Evolutionary conservation across 2,113 vertebrate species (phyloP).

Genomic region (Aviceda subcristata): DNA sequence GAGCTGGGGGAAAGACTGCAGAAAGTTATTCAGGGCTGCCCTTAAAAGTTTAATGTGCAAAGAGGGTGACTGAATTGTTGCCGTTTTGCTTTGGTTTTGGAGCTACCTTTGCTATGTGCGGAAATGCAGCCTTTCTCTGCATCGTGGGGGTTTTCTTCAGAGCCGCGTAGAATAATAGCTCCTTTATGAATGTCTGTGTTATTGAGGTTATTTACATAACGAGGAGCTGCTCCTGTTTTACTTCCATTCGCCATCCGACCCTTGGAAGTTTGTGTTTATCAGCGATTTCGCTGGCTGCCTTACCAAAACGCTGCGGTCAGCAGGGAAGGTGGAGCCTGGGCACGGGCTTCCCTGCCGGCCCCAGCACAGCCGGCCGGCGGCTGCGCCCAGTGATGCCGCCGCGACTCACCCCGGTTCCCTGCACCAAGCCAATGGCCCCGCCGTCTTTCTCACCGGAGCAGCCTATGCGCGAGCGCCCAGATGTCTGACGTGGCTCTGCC

Average conservation of each 20-base stretch:
- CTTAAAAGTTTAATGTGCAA: not conserved
- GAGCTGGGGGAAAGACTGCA: not conserved
- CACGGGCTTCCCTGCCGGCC: not conserved
- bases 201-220: slow-evolving; percentile 20
- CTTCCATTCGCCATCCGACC: not conserved
- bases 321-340: not conserved
- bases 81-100: not conserved
- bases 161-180: not conserved
- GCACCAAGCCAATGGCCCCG: not conserved
- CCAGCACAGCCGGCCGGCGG: not conserved
- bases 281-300: not conserved
- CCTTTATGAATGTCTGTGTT: not conserved
- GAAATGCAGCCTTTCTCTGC: not conserved
- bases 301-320: not conserved
- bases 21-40: not conserved
- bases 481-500: not conserved
- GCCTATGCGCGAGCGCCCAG: not conserved
- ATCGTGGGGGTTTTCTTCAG: not conserved
- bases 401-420: not conserved
- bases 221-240: not conserved
- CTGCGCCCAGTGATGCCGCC: not conserved
- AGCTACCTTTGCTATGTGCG: not conserved
- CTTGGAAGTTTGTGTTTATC: not conserved
- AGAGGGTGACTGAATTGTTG: not conserved
- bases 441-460: not conserved